phyloP scores from a whole-genome alignment of 2,113 vertebrate genomes.

The Theropithecus gelada region DNA sequence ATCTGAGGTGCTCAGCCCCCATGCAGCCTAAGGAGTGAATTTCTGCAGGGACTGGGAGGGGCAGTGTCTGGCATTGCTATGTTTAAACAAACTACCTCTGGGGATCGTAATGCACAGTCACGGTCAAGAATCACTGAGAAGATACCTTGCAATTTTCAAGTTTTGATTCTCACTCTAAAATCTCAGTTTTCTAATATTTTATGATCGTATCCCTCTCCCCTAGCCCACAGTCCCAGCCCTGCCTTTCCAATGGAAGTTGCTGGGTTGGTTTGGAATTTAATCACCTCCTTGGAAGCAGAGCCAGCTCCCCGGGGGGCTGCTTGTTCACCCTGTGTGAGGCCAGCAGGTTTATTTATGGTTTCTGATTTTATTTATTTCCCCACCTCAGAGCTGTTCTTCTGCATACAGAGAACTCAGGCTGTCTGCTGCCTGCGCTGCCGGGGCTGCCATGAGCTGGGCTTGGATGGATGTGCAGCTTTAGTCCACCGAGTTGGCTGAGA shows the following conservation, averaged over 20 bases:
- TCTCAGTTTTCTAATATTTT: neutral
- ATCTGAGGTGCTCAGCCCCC: neutral
- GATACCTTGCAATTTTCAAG: neutral
- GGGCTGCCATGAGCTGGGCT: slow-evolving; percentile 50
- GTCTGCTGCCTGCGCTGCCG: slow-evolving; percentile 11
- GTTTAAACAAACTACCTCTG: neutral
- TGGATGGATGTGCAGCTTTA: slow-evolving; percentile 51
- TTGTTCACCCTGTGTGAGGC: neutral
- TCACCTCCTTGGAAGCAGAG: neutral
- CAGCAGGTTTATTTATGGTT: slow-evolving; percentile 67
- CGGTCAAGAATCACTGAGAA: neutral
- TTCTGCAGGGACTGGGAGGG: neutral
- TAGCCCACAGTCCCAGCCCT: neutral
- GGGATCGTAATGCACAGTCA: neutral
- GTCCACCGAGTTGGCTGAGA: neutral
- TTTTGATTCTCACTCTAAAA: neutral
- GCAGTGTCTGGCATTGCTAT: neutral
- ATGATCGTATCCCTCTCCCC: neutral
- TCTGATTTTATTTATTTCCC: slow-evolving; percentile 74
- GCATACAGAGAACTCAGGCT: slow-evolving; percentile 31
- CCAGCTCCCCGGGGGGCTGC: neutral
- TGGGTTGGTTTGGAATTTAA: slow-evolving; percentile 43
- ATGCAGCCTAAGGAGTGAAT: neutral
- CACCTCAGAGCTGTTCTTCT: slow-evolving; percentile 51
- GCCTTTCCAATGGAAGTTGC: neutral